Evolutionary conservation across 2,888 invertebrate genomes (phyloP).

Genomic region (Xylota segnis): DNA sequence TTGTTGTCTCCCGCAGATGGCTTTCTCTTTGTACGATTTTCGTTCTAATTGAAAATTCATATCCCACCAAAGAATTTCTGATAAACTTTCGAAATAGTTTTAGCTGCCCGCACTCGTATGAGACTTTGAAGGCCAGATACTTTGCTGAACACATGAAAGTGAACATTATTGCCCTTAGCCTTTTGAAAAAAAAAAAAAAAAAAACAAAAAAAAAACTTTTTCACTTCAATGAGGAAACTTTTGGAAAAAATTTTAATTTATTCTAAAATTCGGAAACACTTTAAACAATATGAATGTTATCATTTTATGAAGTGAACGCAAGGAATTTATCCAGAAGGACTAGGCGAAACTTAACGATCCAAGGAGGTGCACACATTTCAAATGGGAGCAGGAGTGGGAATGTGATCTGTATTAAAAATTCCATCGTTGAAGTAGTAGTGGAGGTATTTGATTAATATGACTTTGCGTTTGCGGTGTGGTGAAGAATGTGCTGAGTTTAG

Average conservation of each 20-base stretch:
- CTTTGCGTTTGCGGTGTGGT: neutral
- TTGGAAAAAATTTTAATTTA: slow-evolving; percentile 15
- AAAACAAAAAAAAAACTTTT: slow-evolving; percentile 2
- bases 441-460: slow-evolving; percentile 26
- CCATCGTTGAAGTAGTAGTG: neutral
- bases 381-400: neutral
- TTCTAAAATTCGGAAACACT: slow-evolving; percentile 16
- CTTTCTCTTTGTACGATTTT: neutral
- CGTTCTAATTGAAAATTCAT: slow-evolving; percentile 4
- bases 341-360: neutral
- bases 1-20: neutral
- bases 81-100: slow-evolving; percentile 30
- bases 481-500: neutral
- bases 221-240: slow-evolving; percentile 26
- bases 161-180: slow-evolving; percentile 1
- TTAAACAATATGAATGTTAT: slow-evolving; percentile 13
- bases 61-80: neutral
- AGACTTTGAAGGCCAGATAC: neutral
- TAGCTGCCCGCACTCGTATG: neutral
- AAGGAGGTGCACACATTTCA: neutral
- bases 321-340: neutral
- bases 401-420: slow-evolving; percentile 13
- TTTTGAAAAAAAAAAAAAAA: neutral
- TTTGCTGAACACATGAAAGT: slow-evolving; percentile 9
- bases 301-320: slow-evolving; percentile 9